Evolutionary conservation across 2,113 vertebrate genomes (phyloP).

Genomic region (Caranx ignobilis): DNA sequence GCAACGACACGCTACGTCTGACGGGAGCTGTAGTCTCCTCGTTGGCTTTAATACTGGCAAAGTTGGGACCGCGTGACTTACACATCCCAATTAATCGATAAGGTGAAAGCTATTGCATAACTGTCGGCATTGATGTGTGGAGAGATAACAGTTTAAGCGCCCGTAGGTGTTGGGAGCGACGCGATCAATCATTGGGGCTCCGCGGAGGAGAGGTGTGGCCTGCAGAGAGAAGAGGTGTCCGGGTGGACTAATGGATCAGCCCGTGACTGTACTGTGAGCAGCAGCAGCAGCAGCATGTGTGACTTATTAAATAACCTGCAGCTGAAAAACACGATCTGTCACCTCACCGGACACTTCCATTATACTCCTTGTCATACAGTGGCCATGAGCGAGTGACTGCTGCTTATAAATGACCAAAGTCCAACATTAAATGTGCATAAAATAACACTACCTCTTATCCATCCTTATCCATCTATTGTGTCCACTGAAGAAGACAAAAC

Average conservation of each 20-base stretch:
- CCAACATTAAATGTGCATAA: not conserved
- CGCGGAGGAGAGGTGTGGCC: constrained; percentile 35
- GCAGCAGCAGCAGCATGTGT: constrained; percentile 2
- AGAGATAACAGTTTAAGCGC: constrained; percentile 40
- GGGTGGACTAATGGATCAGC: constrained; percentile 4
- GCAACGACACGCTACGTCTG: constrained; percentile 62
- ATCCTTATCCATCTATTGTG: too few relatives aligned
- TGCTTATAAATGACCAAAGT: not conserved
- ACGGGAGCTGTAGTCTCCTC: constrained; percentile 82
- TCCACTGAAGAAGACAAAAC: not conserved
- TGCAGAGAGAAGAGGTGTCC: not conserved
- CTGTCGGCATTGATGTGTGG: constrained; percentile 59
- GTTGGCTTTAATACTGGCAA: constrained; percentile 15
- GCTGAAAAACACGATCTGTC: not conserved
- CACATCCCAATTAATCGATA: constrained; percentile 76
- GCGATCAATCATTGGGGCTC: not conserved
- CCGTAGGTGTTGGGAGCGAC: constrained; percentile 8
- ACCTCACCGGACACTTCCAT: constrained; percentile 9
- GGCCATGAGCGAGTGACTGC: not conserved
- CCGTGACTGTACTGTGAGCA: not conserved
- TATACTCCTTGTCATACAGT: not conserved
- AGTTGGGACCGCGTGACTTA: constrained; percentile 71
- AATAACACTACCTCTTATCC: not conserved
- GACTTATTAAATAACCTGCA: constrained; percentile 20
- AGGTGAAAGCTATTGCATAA: constrained; percentile 65